Base-by-base conservation (phyloP, 2,797 vertebrate species). In the Heliangelus exortis region DNA sequence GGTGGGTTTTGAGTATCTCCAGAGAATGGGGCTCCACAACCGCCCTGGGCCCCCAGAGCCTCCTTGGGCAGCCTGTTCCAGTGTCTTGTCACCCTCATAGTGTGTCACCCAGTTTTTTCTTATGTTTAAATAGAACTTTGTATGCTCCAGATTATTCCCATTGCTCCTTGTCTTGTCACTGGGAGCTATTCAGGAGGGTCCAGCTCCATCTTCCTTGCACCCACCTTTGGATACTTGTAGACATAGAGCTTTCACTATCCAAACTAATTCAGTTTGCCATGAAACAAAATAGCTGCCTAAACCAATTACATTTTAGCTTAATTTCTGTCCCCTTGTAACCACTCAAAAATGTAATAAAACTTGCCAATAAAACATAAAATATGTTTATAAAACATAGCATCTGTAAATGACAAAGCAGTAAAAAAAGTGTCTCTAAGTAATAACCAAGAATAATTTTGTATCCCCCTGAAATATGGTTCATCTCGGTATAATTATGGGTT, bases 401-500 rank as follows among this genome's bases (percentile, higher is more conserved):
- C 21, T 65, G 17, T 69, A 43, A 84, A 50, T 25, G 5, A 4
- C 5, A 89, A 74, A 58, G 45, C 2, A 23, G 45, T 19, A 78
- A 67, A 81, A 16, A 77, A 83, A 62, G 13, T 23, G 22, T 3
- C 11, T 75, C 15, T 29, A 79, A 36, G 13, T 69, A 61, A 69
- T 51, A 61, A 61, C 22, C 18, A 79, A 62, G 15, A 66, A 58
- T 15, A 0, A 57, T 28, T 39, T 73, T 74, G 34, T 75, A 58
- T 9, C 7, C 1, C 6, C 4, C 0, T 2, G 87, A 48, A 77
- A 39, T 59, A 5, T 41, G 16, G 5, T 78, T 54, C 54, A 26
- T 48, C 8, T 2, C 63, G 15, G 3, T 61, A 26, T 67, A 10
- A 15, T 21, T 53, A 2, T 7, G 7, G 5, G 9, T 80, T 63